Evolutionary conservation across 2,888 invertebrate genomes (phyloP).

Genomic region (Tribolium freemani): DNA sequence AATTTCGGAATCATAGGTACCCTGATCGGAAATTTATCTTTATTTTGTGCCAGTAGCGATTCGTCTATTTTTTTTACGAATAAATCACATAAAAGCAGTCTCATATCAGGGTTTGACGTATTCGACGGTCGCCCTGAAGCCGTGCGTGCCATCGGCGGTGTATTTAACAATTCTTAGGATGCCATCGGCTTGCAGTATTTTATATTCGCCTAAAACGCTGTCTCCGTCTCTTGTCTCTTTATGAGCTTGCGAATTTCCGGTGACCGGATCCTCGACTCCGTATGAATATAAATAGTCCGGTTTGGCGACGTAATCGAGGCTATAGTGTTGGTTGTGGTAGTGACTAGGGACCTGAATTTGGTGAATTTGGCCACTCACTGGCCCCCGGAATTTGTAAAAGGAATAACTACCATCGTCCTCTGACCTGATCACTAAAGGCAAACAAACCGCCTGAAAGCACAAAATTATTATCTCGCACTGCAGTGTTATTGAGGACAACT

Average conservation of each 20-base stretch:
- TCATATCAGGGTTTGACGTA: constrained; percentile 48
- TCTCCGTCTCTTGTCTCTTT: constrained; percentile 81
- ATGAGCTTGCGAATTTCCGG: constrained; percentile 81
- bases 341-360: constrained; percentile 71
- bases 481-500: neutral
- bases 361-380: constrained; percentile 77
- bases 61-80: neutral
- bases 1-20: neutral
- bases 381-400: constrained; percentile 81
- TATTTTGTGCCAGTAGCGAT: neutral
- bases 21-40: no score
- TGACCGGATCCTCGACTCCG: constrained; percentile 81
- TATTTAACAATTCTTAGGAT: constrained; percentile 80
- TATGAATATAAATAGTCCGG: constrained; percentile 84
- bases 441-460: neutral
- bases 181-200: constrained; percentile 82
- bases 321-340: constrained; percentile 69
- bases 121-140: constrained; percentile 75
- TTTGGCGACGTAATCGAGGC: constrained; percentile 79
- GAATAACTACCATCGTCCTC: constrained; percentile 74
- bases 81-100: neutral
- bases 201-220: constrained; percentile 80
- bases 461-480: neutral
- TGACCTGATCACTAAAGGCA: neutral
- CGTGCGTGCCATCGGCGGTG: constrained; percentile 80